Evolutionary conservation across 2,888 invertebrate genomes (phyloP).

Genomic region (Chrysolina americana): DNA sequence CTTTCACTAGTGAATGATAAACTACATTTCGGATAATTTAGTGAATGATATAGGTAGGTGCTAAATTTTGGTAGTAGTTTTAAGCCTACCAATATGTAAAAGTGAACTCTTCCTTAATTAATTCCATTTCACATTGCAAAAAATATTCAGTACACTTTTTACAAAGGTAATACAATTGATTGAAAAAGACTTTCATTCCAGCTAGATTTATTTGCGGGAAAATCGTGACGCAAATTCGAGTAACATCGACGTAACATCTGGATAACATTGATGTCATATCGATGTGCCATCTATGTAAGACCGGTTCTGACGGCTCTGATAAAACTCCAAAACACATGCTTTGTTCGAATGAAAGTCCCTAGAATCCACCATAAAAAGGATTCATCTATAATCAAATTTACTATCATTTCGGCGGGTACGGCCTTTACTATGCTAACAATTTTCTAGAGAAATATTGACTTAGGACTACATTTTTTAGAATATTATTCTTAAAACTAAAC

Average conservation of each 20-base stretch:
- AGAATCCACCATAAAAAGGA: background rate
- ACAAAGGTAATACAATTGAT: constrained; percentile 8
- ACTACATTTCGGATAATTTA: background rate
- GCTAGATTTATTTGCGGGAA: background rate
- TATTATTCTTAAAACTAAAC: constrained; percentile 40
- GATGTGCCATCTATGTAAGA: background rate
- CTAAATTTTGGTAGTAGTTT: background rate
- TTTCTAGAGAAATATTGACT: background rate
- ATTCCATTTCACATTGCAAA: constrained; percentile 47
- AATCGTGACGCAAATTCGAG: background rate
- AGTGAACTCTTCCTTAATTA: constrained; percentile 33
- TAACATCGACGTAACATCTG: background rate
- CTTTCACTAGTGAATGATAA: background rate
- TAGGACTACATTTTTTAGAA: constrained; percentile 34
- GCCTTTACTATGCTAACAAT: background rate
- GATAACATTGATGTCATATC: background rate
- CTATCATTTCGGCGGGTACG: background rate
- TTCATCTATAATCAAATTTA: background rate
- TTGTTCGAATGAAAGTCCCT: background rate
- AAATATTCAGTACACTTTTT: constrained; percentile 35
- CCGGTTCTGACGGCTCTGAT: background rate
- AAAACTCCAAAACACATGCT: too few relatives aligned
- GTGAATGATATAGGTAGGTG: background rate
- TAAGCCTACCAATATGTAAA: constrained; percentile 4
- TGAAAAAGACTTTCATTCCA: background rate